A percentile compares a stretch with the other conserved stretches of the same genome.
phyloP scores from a whole-genome alignment of 2,797 vertebrate species.

The Malurus splendens region DNA sequence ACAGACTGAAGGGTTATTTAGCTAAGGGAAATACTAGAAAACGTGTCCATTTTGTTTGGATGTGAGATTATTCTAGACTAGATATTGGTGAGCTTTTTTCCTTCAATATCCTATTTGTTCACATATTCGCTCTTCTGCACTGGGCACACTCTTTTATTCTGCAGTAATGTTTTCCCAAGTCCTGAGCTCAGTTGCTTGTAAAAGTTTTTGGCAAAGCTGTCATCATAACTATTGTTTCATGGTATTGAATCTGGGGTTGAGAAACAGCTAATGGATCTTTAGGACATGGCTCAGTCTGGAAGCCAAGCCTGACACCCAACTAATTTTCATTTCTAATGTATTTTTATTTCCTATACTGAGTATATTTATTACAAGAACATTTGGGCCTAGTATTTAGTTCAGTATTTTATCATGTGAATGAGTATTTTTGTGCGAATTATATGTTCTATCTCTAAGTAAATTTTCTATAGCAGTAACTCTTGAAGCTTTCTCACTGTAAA shows the following conservation, averaged over 20 bases:
- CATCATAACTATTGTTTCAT: background rate
- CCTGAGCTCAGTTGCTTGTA: background rate
- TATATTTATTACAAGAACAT: background rate
- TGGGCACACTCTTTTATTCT: background rate
- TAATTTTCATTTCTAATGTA: background rate
- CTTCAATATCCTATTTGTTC: background rate
- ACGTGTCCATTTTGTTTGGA: background rate
- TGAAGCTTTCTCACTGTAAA: background rate
- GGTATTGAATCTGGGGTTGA: background rate
- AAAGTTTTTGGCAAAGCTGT: background rate
- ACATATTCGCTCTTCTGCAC: background rate
- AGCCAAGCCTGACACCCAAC: background rate
- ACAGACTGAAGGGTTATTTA: background rate
- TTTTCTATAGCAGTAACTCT: background rate
- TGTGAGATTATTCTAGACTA: background rate
- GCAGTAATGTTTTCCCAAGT: background rate
- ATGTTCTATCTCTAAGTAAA: background rate
- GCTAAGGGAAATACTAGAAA: background rate
- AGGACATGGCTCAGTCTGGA: background rate
- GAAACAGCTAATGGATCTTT: background rate
- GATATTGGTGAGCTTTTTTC: rapidly evolving
- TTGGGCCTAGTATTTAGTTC: background rate
- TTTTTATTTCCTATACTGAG: background rate
- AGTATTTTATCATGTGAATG: background rate
- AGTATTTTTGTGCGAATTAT: background rate